Evolutionary conservation across 2,797 vertebrate genomes (phyloP).

Genomic region (Chrosomus eos): DNA sequence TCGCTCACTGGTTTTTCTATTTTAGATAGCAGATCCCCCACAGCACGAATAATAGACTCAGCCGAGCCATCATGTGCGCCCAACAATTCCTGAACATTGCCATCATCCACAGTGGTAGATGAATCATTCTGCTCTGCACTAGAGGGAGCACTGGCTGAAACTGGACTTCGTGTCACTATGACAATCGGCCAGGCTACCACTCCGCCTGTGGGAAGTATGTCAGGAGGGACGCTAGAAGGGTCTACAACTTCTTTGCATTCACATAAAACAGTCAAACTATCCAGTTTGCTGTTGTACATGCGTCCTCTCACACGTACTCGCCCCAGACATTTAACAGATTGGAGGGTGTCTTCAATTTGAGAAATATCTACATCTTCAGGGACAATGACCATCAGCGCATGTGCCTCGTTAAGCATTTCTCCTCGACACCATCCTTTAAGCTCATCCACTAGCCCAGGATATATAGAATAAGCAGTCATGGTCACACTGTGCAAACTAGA

Average conservation of each 20-base stretch:
- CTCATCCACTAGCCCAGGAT: not conserved
- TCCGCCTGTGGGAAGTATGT: not conserved
- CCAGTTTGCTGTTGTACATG: not conserved
- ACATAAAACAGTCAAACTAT: conserved; percentile 18
- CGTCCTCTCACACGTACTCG: conserved; percentile 15
- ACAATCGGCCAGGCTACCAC: not conserved
- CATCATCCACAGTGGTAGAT: too few relatives aligned
- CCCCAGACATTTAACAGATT: not conserved
- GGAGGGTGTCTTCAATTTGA: not conserved
- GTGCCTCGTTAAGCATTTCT: not conserved
- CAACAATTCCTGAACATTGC: too few relatives aligned
- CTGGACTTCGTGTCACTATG: not conserved
- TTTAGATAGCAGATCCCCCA: too few relatives aligned
- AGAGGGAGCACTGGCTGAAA: not conserved
- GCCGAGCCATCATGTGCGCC: too few relatives aligned
- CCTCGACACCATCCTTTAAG: not conserved
- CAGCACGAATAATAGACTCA: too few relatives aligned
- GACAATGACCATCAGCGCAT: not conserved
- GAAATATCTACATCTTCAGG: not conserved
- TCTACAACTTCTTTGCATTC: conserved; percentile 33
- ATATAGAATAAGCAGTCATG: not conserved
- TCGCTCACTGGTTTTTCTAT: too few relatives aligned
- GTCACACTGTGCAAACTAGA: not conserved
- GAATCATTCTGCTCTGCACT: too few relatives aligned
- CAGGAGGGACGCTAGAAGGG: conserved; percentile 2